Evolutionary conservation across 2,797 vertebrate species (phyloP).

Genomic region (Rhabdophis nuchalis): DNA sequence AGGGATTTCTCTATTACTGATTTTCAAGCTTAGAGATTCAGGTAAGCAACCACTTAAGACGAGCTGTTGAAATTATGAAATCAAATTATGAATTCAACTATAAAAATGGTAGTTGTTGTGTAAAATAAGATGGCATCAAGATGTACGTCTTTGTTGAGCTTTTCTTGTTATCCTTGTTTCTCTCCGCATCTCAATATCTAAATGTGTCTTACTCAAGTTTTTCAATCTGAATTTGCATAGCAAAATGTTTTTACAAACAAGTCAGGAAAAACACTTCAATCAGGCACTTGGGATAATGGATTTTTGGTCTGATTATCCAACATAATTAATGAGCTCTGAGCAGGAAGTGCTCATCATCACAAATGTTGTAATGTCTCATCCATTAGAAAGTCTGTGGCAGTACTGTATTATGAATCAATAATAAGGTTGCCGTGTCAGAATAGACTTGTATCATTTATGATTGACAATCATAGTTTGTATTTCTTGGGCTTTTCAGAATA

Average conservation of each 20-base stretch:
- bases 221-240: not conserved
- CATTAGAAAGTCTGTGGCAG: not conserved
- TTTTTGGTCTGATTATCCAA: slow-evolving; percentile 7
- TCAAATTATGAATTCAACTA: slow-evolving; percentile 29
- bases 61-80: slow-evolving; percentile 42
- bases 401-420: fast-evolving
- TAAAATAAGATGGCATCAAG: not conserved
- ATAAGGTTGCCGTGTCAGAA: not conserved
- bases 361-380: not conserved
- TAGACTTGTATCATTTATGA: not conserved
- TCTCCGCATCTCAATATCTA: not conserved
- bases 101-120: not conserved
- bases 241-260: slow-evolving; percentile 13
- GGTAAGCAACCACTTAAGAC: slow-evolving; percentile 20
- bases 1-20: slow-evolving; percentile 54
- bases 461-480: not conserved
- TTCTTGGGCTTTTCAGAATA: not conserved
- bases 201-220: not conserved
- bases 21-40: slow-evolving; percentile 51
- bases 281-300: slow-evolving; percentile 2
- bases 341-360: slow-evolving; percentile 6
- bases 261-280: not conserved
- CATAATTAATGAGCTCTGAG: slow-evolving; percentile 17
- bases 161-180: slow-evolving; percentile 18
- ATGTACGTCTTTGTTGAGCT: not conserved